A percentile compares a stretch with the other conserved stretches of the same genome.
phyloP scores from a whole-genome alignment of 2,113 vertebrate species.

The Phalacrocorax carbo region DNA sequence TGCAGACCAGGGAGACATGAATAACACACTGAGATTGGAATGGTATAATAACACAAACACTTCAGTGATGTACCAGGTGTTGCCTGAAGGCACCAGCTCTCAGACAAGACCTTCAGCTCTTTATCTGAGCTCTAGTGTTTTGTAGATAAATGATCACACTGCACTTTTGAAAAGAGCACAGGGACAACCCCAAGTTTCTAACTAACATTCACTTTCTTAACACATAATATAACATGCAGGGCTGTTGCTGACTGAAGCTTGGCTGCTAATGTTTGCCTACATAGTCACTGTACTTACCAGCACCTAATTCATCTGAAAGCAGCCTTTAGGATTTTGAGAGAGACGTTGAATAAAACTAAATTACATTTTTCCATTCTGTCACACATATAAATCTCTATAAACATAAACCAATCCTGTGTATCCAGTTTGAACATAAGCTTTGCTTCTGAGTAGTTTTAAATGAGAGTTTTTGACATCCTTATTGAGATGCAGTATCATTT shows the following conservation, averaged over 20 bases:
- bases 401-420: not conserved
- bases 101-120: not conserved
- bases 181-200: not conserved
- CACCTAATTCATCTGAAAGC: conserved; percentile 33
- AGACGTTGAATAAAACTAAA: conserved; percentile 24
- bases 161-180: not conserved
- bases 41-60: not conserved
- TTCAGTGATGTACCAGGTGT: conserved; percentile 2
- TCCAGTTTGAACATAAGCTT: not conserved
- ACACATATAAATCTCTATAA: not conserved
- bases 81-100: not conserved
- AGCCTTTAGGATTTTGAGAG: not conserved
- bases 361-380: conserved; percentile 19
- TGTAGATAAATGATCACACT: not conserved
- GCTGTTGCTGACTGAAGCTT: conserved; percentile 25
- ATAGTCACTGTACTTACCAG: not conserved
- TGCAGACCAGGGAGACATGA: not conserved
- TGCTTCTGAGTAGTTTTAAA: not conserved
- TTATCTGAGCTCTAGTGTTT: conserved; percentile 11
- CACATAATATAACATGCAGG: conserved; percentile 32
- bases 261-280: conserved; percentile 49
- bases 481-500: not conserved
- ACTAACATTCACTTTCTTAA: not conserved
- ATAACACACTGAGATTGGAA: not conserved
- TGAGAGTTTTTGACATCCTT: not conserved